phyloP scores from a whole-genome alignment of 2,797 vertebrate genomes.

The Sebastes vulpes region DNA sequence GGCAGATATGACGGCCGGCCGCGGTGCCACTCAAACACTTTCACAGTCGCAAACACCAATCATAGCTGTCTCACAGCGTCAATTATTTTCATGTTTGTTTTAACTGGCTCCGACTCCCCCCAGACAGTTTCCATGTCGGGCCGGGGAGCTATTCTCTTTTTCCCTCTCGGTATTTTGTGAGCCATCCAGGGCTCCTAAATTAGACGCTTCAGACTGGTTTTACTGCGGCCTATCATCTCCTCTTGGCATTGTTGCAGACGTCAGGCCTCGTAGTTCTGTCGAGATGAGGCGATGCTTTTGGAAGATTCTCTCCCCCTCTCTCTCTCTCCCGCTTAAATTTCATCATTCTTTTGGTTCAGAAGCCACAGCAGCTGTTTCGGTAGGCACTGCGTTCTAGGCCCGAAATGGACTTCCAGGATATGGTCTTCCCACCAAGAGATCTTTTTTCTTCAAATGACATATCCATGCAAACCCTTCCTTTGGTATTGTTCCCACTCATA shows the following conservation, averaged over 20 bases:
- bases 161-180: conserved; percentile 59
- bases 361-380: conserved; percentile 79
- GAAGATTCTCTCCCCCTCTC: conserved; percentile 26
- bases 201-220: conserved; percentile 77
- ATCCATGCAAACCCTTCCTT: conserved; percentile 35
- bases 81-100: conserved; percentile 77
- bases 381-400: conserved; percentile 29
- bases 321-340: conserved; percentile 22
- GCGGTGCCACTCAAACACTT: conserved; percentile 43
- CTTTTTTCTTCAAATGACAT: conserved; percentile 37
- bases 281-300: conserved; percentile 39
- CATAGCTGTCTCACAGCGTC: conserved; percentile 38
- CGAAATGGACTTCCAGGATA: conserved; percentile 41
- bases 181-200: conserved; percentile 73
- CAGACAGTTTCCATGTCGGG: conserved; percentile 71
- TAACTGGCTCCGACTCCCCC: conserved; percentile 65
- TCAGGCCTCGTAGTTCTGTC: conserved; percentile 39
- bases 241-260: conserved; percentile 72
- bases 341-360: conserved; percentile 63
- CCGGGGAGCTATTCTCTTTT: conserved; percentile 61
- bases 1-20: conserved; percentile 26
- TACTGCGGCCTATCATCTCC: conserved; percentile 82
- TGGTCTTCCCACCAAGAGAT: conserved; percentile 36
- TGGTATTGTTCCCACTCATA: conserved; percentile 36
- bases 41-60: conserved; percentile 53